Percentiles rank a stretch among this genome's conserved stretches.
Evolutionary conservation across 2,797 vertebrate species (phyloP).

Genomic region (Chiloscyllium punctatum): DNA sequence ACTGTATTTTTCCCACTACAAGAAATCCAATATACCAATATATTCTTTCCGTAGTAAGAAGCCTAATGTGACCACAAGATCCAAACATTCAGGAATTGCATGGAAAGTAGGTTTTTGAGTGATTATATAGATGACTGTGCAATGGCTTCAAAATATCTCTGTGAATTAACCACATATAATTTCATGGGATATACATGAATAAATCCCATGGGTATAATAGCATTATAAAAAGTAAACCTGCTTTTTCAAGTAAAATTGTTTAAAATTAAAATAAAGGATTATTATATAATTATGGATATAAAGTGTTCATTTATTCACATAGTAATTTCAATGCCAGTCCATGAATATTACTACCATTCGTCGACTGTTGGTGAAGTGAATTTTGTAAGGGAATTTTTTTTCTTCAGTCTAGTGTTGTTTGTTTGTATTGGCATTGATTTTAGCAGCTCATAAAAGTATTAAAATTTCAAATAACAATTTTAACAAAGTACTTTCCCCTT

Average conservation of each 20-base stretch:
- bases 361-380: neutral
- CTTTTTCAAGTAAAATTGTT: neutral
- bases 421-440: constrained; percentile 10
- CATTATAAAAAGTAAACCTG: neutral
- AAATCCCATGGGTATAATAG: neutral
- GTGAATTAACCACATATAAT: neutral
- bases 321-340: neutral
- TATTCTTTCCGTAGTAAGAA: neutral
- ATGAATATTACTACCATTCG: neutral
- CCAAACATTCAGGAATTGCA: neutral
- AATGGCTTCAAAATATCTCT: neutral
- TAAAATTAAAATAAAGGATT: neutral
- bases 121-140: neutral
- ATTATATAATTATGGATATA: neutral
- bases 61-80: neutral
- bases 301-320: neutral
- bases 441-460: neutral
- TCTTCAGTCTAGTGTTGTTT: neutral
- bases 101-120: neutral
- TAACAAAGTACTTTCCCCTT: neutral
- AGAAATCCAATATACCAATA: neutral
- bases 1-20: neutral
- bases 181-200: neutral
- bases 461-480: neutral
- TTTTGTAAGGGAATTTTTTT: neutral